Evolutionary conservation across 2,113 vertebrate species (phyloP).

Genomic region (Semnornis frantzii): DNA sequence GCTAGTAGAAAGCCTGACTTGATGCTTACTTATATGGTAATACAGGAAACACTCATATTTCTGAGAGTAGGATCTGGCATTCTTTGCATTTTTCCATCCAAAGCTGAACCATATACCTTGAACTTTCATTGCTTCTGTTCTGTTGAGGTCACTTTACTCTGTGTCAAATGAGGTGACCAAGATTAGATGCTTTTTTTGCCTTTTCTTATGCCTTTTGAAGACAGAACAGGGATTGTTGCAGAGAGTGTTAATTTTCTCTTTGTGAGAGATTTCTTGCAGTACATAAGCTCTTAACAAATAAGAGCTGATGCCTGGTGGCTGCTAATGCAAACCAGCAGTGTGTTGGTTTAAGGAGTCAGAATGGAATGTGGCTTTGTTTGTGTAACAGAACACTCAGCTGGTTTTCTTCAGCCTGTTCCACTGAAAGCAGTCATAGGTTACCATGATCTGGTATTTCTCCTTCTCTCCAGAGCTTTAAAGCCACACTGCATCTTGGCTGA

Average conservation of each 20-base stretch:
- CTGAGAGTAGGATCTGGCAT: background rate
- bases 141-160: background rate
- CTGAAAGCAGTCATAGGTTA: slow-evolving; percentile 7
- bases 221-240: background rate
- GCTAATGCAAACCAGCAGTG: slow-evolving; percentile 47
- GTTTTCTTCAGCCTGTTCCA: slow-evolving; percentile 38
- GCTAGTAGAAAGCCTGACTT: background rate
- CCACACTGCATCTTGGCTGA: background rate
- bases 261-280: background rate
- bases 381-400: slow-evolving; percentile 26
- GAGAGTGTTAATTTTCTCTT: background rate
- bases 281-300: background rate
- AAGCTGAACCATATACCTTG: background rate
- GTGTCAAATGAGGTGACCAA: background rate
- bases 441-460: slow-evolving; percentile 8
- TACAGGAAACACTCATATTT: background rate
- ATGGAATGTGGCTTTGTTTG: slow-evolving; percentile 58
- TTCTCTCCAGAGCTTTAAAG: slow-evolving; percentile 24
- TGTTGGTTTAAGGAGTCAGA: slow-evolving; percentile 23
- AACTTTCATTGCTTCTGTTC: slow-evolving; percentile 3
- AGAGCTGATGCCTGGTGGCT: slow-evolving; percentile 1
- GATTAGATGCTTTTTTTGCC: background rate
- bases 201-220: background rate
- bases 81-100: slow-evolving; percentile 9
- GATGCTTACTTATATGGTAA: background rate